Conservation (phyloP, 2,888 invertebrate species). For the Caenorhabditis japonica region DNA sequence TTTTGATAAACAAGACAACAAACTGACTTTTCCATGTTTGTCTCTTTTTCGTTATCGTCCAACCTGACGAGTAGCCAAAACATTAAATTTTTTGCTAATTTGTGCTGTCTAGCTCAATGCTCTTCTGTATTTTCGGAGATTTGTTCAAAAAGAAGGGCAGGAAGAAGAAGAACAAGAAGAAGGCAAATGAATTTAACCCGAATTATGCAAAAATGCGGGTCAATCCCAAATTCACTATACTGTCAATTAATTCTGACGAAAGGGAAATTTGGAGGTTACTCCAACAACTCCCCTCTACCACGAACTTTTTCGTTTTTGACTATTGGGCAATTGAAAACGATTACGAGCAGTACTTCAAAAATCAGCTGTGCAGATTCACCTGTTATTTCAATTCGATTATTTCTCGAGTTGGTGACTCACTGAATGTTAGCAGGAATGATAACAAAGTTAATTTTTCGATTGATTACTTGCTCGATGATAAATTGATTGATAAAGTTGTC, state of each 20-base stretch:
- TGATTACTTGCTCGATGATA: constrained; percentile 25
- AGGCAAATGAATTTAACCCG: constrained; percentile 1
- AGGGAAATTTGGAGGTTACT: constrained; percentile 49
- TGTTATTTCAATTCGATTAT: constrained; percentile 42
- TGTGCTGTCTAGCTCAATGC: constrained; percentile 3
- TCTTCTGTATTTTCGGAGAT: constrained; percentile 6
- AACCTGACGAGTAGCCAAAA: too few relatives aligned
- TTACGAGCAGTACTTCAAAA: constrained; percentile 32
- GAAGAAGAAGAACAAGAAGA: constrained; percentile 4
- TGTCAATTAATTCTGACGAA: constrained; percentile 32
- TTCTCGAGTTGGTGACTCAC: constrained; percentile 35
- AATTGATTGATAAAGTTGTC: constrained; percentile 19
- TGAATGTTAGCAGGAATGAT: constrained; percentile 29
- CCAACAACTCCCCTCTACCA: constrained; percentile 44
- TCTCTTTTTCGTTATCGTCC: too few relatives aligned
- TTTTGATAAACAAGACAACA: too few relatives aligned
- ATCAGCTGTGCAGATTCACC: constrained; percentile 30
- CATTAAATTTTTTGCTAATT: too few relatives aligned
- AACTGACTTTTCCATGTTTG: too few relatives aligned
- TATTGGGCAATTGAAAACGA: constrained; percentile 23
- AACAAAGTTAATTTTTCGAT: constrained; percentile 20
- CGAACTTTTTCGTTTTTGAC: constrained; percentile 40
- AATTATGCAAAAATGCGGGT: constrained; percentile 31
- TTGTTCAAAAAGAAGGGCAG: not conserved
- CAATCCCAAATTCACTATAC: constrained; percentile 45